Evolutionary conservation across 2,797 vertebrate genomes (phyloP).

Genomic region (Propithecus deckenii): DNA sequence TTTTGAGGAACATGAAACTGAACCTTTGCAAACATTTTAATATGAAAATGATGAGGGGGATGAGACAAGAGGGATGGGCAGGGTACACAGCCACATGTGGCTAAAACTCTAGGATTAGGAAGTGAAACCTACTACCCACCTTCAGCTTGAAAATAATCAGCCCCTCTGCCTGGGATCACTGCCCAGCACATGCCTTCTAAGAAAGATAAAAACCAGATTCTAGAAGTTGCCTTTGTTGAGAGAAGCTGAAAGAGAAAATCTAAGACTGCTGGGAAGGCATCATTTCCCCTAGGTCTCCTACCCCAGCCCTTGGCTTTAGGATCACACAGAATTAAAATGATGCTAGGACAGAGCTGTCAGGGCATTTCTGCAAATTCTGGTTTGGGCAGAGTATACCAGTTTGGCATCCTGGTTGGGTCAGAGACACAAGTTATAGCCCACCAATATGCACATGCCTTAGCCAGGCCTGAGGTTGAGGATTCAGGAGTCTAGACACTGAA

Average conservation of each 20-base stretch:
- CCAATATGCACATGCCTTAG: not conserved
- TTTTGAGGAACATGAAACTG: not conserved
- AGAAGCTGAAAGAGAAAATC: not conserved
- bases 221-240: not conserved
- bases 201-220: not conserved
- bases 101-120: not conserved
- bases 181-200: not conserved
- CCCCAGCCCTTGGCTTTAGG: not conserved
- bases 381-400: not conserved
- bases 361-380: not conserved
- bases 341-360: not conserved
- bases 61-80: not conserved
- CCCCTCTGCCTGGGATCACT: not conserved
- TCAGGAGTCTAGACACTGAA: not conserved
- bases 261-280: not conserved
- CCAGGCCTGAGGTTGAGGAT: not conserved
- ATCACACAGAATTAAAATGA: not conserved
- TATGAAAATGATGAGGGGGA: not conserved
- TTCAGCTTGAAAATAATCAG: not conserved
- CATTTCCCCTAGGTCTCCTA: not conserved
- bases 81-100: not conserved
- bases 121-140: not conserved
- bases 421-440: not conserved
- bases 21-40: conserved; percentile 10
- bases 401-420: not conserved